A percentile compares a stretch with the other conserved stretches of the same genome.
phyloP scores from a whole-genome alignment of 2,797 vertebrate species.

The Falco cherrug region DNA sequence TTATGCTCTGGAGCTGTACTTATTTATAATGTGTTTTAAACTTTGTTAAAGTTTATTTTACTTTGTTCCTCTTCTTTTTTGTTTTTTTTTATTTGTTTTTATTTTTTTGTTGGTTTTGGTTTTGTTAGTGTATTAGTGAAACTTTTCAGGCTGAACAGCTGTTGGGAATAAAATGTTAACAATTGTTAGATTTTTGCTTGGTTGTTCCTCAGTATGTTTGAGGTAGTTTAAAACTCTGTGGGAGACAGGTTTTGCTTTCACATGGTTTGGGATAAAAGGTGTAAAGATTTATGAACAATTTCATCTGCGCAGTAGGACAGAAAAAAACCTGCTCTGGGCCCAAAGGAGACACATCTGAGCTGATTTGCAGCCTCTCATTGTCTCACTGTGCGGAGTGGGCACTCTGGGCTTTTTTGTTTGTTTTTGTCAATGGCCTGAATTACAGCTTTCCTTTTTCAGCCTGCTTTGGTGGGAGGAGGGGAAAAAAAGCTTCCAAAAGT shows the following conservation, averaged over 20 bases:
- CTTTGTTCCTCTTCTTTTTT: background rate
- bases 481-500: background rate
- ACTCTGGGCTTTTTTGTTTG: background rate
- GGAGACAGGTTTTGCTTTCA: constrained; percentile 1
- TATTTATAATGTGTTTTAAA: constrained; percentile 88
- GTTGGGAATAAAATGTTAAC: constrained; percentile 72
- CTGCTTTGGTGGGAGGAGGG: background rate
- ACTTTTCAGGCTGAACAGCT: constrained; percentile 56
- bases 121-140: constrained; percentile 50
- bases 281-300: background rate
- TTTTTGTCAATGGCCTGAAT: background rate
- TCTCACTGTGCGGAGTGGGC: background rate
- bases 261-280: background rate
- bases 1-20: constrained; percentile 83
- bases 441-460: background rate
- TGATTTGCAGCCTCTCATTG: background rate
- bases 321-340: background rate
- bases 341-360: background rate
- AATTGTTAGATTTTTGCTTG: constrained; percentile 50
- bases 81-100: constrained; percentile 32
- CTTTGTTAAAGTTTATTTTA: constrained; percentile 62
- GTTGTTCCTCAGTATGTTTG: constrained; percentile 16
- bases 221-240: background rate
- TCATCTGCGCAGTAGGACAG: rapidly evolving
- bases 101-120: constrained; percentile 1